These are phyloP conservation scores for Cyrtonyx montezumae DNA, from an alignment of 2,113 vertebrate genomes.

Conservation along the genomic window DNA sequence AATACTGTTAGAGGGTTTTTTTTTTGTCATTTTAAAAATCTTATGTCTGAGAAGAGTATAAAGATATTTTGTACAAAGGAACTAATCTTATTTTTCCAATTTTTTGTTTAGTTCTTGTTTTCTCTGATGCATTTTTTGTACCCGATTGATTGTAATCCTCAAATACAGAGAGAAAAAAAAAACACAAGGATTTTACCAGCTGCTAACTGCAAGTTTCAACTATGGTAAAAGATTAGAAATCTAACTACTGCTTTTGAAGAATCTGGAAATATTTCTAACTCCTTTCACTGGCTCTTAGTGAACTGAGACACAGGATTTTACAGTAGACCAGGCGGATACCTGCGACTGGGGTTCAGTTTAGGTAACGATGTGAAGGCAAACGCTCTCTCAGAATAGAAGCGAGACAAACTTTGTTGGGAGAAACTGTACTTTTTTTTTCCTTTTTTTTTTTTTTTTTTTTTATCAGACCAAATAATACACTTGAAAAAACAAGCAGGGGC, in stretches of 20 bases:
- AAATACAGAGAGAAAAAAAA: constrained; percentile 49
- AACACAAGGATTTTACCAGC: constrained; percentile 44
- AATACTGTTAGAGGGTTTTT: not conserved
- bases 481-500: not conserved
- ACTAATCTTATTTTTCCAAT: not conserved
- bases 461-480: not conserved
- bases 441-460: not conserved
- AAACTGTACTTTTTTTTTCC: not conserved
- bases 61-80: constrained; percentile 27
- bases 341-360: not conserved
- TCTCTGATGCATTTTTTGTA: constrained; percentile 7
- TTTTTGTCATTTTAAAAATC: constrained; percentile 36
- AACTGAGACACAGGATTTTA: not conserved
- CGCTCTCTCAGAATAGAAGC: not conserved
- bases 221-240: constrained; percentile 67
- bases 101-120: constrained; percentile 4
- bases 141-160: constrained; percentile 27
- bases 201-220: constrained; percentile 54
- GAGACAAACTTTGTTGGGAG: not conserved
- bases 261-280: constrained; percentile 61
- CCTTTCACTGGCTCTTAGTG: constrained; percentile 29
- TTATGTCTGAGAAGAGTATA: not conserved
- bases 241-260: constrained; percentile 69
- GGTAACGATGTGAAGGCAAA: not conserved
- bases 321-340: not conserved